These are phyloP conservation scores for Hybognathus amarus DNA, from an alignment of 2,797 vertebrate species.

Conservation along the genomic window DNA sequence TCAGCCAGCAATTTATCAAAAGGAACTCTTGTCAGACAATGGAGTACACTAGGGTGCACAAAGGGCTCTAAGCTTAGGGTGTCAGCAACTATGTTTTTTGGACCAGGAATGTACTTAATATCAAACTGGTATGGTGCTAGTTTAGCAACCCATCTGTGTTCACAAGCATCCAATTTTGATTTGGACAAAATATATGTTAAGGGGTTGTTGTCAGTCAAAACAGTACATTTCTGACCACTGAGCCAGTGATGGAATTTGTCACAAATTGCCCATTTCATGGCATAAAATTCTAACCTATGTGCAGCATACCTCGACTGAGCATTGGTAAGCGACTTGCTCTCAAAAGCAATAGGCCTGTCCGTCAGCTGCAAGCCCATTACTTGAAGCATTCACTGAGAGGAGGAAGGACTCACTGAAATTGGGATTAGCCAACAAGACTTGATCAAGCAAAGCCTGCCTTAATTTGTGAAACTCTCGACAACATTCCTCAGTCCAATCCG, in stretches of 20 bases:
- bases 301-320: not conserved
- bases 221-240: not conserved
- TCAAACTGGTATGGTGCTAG: slow-evolving; percentile 33
- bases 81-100: slow-evolving; percentile 36
- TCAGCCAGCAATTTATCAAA: not conserved
- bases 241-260: not conserved
- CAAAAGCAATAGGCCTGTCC: not conserved
- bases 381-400: slow-evolving; percentile 2
- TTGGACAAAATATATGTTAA: slow-evolving; percentile 24
- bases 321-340: not conserved
- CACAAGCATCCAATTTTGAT: slow-evolving; percentile 35
- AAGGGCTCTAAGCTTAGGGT: slow-evolving; percentile 33
- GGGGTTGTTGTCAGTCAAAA: not conserved
- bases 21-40: not conserved
- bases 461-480: not conserved
- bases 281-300: not conserved
- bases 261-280: not conserved
- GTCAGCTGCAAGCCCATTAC: not conserved
- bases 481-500: slow-evolving; percentile 25
- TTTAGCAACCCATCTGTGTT: slow-evolving; percentile 29
- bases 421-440: slow-evolving; percentile 8
- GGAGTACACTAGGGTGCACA: slow-evolving; percentile 5
- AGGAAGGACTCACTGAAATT: slow-evolving; percentile 6
- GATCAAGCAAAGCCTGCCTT: not conserved
- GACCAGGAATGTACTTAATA: slow-evolving; percentile 33